These are phyloP conservation scores for Spatulosminthurus flaviceps DNA, from an alignment of 2,888 invertebrate genomes.

Conservation along the genomic window DNA sequence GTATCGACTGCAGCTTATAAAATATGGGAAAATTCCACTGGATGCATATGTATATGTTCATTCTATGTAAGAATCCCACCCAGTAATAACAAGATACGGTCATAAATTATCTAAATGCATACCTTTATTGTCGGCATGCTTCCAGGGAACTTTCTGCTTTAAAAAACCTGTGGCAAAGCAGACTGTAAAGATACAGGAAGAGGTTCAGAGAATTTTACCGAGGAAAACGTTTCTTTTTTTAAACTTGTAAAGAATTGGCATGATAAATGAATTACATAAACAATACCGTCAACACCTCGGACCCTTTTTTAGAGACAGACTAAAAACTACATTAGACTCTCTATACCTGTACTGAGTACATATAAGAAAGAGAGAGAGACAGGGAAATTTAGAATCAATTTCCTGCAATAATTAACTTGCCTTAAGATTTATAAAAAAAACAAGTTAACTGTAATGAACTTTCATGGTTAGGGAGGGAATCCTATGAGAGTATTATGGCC, in stretches of 20 bases:
- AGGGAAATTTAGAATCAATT: slow-evolving; percentile 22
- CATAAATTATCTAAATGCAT: slow-evolving; percentile 25
- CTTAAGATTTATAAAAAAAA: slow-evolving; percentile 25
- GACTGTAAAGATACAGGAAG: neutral
- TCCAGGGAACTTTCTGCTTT: neutral
- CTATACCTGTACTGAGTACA: neutral
- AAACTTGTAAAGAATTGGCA: slow-evolving; percentile 18
- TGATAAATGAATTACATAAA: slow-evolving; percentile 18
- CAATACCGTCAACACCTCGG: neutral
- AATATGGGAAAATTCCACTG: neutral
- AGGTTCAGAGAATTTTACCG: neutral
- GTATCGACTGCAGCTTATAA: neutral
- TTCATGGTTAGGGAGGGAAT: slow-evolving; percentile 40
- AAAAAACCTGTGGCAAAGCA: neutral
- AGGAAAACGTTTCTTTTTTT: neutral
- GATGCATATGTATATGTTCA: neutral
- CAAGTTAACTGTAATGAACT: slow-evolving; percentile 40
- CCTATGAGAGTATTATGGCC: slow-evolving; percentile 31
- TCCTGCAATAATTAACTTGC: slow-evolving; percentile 31
- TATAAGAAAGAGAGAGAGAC: neutral
- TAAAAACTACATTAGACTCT: no score
- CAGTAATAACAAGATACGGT: slow-evolving; percentile 22
- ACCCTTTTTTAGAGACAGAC: neutral
- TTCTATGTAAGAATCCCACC: neutral
- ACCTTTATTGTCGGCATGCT: slow-evolving; percentile 7